These are phyloP conservation scores for Drosophila nigrodunni DNA, from an alignment of 1,140 invertebrate species.

Conservation along the genomic window DNA sequence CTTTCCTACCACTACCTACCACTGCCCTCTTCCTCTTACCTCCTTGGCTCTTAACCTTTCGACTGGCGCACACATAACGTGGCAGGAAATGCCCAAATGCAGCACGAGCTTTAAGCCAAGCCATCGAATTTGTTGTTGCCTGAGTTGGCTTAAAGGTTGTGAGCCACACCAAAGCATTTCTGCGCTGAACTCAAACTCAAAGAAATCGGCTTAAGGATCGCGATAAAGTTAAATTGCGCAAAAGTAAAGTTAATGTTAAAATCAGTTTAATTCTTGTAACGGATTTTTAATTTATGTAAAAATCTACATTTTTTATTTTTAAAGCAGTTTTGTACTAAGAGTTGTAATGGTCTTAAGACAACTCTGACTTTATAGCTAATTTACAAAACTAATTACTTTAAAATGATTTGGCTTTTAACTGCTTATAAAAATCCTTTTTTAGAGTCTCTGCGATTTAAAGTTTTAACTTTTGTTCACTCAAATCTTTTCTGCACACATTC, in stretches of 20 bases:
- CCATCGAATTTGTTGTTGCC: conserved; percentile 16
- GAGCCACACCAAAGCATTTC: background rate
- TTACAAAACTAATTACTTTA: too few species aligned
- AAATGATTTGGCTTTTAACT: too few species aligned
- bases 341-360: too few species aligned
- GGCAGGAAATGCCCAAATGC: conserved; percentile 65
- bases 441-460: too few species aligned
- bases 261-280: too few species aligned
- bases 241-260: background rate
- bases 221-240: conserved; percentile 2
- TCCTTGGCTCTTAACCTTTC: conserved; percentile 66
- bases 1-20: background rate
- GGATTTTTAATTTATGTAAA: too few species aligned
- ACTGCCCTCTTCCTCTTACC: background rate
- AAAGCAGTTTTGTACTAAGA: too few species aligned
- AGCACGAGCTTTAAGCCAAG: conserved; percentile 43
- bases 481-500: too few species aligned
- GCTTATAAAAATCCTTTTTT: too few species aligned
- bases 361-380: too few species aligned
- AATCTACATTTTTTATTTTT: too few species aligned
- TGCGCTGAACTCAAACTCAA: background rate
- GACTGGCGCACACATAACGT: conserved; percentile 53
- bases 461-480: too few species aligned
- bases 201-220: conserved; percentile 7
- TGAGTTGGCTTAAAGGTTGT: conserved; percentile 5